phyloP scores from a whole-genome alignment of 2,888 invertebrate genomes.

The Tetragnatha montana region DNA sequence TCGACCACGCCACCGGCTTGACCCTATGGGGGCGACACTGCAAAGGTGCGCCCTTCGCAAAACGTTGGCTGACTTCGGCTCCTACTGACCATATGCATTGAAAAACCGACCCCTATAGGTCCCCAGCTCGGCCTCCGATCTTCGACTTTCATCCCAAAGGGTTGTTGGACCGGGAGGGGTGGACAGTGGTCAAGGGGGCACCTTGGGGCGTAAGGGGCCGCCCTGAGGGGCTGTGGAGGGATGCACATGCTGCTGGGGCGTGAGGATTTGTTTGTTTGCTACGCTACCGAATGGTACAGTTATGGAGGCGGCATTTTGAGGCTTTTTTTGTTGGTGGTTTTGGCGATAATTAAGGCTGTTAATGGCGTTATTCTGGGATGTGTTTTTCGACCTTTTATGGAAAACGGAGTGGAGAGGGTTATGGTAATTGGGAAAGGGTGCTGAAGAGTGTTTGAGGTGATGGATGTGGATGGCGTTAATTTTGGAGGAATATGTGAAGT shows the following conservation, averaged over 20 bases:
- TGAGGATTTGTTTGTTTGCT: constrained; percentile 21
- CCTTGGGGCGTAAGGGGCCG: not conserved
- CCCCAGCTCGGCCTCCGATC: not conserved
- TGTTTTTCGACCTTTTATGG: not conserved
- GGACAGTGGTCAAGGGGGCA: not conserved
- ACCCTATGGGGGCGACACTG: constrained; percentile 26
- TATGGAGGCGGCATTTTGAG: not conserved
- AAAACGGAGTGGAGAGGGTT: too few relatives aligned
- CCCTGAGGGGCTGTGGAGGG: constrained; percentile 8
- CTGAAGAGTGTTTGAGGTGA: too few relatives aligned
- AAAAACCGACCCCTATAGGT: not conserved
- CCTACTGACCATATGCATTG: constrained; percentile 32
- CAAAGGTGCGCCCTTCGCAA: constrained; percentile 13
- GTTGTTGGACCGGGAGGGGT: not conserved
- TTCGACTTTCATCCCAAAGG: not conserved
- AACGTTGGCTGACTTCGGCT: constrained; percentile 8
- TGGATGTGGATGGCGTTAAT: too few relatives aligned
- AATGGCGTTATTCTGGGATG: not conserved
- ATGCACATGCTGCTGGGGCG: constrained; percentile 47
- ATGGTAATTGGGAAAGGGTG: too few relatives aligned
- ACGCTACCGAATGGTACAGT: constrained; percentile 1
- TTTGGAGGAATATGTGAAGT: too few relatives aligned
- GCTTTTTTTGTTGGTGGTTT: not conserved
- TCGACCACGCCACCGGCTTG: constrained; percentile 9
- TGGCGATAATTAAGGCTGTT: not conserved